Percentiles rank a stretch among this genome's conserved stretches.
Conservation (phyloP, 2,113 vertebrate genomes). For the Cheilinus undulatus region DNA sequence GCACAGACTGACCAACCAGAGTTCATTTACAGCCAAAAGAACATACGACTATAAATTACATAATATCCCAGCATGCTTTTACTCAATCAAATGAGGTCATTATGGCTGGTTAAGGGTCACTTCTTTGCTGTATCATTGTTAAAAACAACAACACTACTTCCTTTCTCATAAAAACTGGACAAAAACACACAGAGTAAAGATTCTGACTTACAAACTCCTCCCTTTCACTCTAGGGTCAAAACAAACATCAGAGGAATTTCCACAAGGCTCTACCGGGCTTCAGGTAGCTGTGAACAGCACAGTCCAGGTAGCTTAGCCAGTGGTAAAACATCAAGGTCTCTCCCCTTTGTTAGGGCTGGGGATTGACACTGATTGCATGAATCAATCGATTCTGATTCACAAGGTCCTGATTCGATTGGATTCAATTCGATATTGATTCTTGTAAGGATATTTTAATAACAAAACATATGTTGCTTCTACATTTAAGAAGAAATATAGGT, state of each 20-base stretch:
- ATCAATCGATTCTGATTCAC: too few species aligned
- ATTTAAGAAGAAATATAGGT: too few species aligned
- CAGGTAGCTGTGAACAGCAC: conserved; percentile 5
- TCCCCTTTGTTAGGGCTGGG: too few species aligned
- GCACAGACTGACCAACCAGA: not conserved
- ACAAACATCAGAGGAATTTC: not conserved
- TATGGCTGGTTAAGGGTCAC: too few species aligned
- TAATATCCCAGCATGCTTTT: not conserved
- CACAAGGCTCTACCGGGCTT: not conserved
- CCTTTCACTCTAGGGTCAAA: not conserved
- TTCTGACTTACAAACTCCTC: not conserved
- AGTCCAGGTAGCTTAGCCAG: conserved; percentile 19
- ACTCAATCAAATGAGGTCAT: not conserved
- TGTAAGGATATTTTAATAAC: too few species aligned
- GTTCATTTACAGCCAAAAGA: not conserved
- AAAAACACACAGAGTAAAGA: too few species aligned
- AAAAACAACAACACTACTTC: not conserved
- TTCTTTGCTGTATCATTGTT: too few species aligned
- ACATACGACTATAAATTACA: not conserved
- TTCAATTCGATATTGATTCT: too few species aligned
- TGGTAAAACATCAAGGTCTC: conserved; percentile 36
- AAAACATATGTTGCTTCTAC: too few species aligned
- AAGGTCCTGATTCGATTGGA: too few species aligned
- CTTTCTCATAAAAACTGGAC: not conserved
- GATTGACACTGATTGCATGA: too few species aligned